Base-by-base conservation (phyloP, 2,797 vertebrate species). In the Hylomyscus alleni region DNA sequence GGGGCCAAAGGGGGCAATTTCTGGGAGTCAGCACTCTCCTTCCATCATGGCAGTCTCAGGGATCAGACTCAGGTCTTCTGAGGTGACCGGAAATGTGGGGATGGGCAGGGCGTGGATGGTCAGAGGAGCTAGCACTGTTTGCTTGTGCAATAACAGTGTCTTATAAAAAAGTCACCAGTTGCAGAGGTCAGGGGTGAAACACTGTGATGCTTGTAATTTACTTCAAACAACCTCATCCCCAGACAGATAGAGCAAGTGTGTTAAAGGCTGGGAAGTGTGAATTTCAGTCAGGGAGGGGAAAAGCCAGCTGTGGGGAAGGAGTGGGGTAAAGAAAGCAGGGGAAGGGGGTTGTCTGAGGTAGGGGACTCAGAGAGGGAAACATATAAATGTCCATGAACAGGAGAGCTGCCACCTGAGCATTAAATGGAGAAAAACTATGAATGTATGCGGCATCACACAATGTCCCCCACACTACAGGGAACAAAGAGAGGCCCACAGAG, bases 151-250 rank as follows among this genome's bases (percentile, higher is more conserved):
- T 67, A 24, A 72, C n/a, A 40, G 26, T 6, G 19, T 0, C 44
- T 52, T 29, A 34, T 26, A 77, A 65, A 81, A 91, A 29, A 78
- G 37, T 75, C 44, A 65, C 9, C 1, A 67, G 82, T 73, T 10
- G 5, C 29, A 65, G 62, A 5, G 62, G 29, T 31, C 62, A 81
- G 81, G 29, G 65, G 6, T 83, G 13, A 86, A 20, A 78, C 5
- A 14, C 20, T 20, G 37, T 54, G 22, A 17, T 58, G 54, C 7
- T 62, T 90, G 37, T 67, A 84, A 88, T 50, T 50, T 37, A 78
- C 62, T 56, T 91, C 69, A 90, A 96, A 56, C n/a, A 12, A 26
- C 22, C 69, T 92, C 76, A 67, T 29, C 76, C 37, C 44, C 82
- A 83, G 60, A 37, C 26, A 78, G 86, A 56, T 14, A 17, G 76